These are phyloP conservation scores for Pitangus sulphuratus DNA, from an alignment of 2,797 vertebrate genomes.

Conservation along the genomic window DNA sequence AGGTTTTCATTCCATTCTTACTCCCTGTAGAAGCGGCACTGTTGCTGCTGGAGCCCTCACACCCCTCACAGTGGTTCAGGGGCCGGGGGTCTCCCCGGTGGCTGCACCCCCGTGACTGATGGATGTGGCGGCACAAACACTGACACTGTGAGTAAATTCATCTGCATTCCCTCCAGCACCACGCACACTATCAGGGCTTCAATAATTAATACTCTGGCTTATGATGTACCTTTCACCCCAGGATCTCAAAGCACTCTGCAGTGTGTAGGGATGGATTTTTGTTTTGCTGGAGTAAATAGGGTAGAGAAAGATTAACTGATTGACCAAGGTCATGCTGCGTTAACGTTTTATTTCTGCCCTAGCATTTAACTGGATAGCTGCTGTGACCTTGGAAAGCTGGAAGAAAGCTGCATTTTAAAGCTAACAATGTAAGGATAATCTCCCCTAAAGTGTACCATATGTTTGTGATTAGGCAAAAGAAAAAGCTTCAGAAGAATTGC, in stretches of 20 bases:
- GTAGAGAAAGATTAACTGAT: conserved; percentile 37
- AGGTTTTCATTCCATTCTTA: not conserved
- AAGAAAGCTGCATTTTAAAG: conserved; percentile 1
- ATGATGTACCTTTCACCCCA: conserved; percentile 5
- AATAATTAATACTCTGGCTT: conserved; percentile 47
- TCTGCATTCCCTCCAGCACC: not conserved
- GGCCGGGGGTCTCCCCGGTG: not conserved
- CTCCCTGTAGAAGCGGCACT: not conserved
- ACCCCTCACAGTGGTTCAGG: accelerated
- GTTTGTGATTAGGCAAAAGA: conserved; percentile 24
- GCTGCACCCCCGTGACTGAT: accelerated
- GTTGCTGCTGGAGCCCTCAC: not conserved
- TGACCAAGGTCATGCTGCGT: conserved; percentile 16
- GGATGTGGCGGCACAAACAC: accelerated
- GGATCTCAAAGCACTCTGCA: conserved; percentile 21
- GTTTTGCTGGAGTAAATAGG: conserved; percentile 9
- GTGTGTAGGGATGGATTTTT: not conserved
- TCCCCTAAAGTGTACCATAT: conserved; percentile 20
- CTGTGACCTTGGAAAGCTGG: conserved; percentile 31
- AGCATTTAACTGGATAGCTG: not conserved
- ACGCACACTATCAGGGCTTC: not conserved
- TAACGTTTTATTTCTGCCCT: not conserved
- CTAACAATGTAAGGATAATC: conserved; percentile 31
- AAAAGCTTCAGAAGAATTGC: not conserved
- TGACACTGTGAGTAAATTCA: not conserved